Evolutionary conservation across 64 coral and sea anemone genomes (phyloP).

Genomic region (Montipora cactus): DNA sequence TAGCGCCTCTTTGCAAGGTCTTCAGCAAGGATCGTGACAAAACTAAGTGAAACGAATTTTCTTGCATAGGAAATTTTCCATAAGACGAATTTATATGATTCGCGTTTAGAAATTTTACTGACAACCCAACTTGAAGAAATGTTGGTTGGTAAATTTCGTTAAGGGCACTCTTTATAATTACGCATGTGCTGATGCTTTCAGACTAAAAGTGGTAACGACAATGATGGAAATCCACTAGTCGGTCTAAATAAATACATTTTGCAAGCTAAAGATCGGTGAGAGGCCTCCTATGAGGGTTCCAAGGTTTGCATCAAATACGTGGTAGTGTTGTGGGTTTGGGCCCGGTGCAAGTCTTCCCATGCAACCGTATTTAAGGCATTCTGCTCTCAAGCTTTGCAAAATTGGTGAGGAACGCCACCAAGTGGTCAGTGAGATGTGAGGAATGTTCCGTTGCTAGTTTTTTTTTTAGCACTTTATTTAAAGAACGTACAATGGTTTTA

Average conservation of each 20-base stretch:
- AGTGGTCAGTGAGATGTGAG: not conserved
- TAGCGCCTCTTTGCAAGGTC: too few relatives aligned
- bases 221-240: not conserved
- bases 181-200: not conserved
- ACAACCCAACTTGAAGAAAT: not conserved
- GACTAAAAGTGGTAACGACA: not conserved
- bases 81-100: not conserved
- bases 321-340: not conserved
- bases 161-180: not conserved
- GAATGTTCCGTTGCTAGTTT: not conserved
- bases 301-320: not conserved
- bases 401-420: not conserved
- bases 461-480: not conserved
- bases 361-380: not conserved
- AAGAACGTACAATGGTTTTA: not conserved
- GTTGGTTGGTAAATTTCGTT: not conserved
- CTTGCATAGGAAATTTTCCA: too few relatives aligned
- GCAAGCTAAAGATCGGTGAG: not conserved
- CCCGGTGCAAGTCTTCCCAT: not conserved
- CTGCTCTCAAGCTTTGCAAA: constrained; percentile 10
- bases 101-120: not conserved
- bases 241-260: not conserved
- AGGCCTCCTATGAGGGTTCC: not conserved
- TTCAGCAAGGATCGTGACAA: too few relatives aligned
- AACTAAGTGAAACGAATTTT: too few relatives aligned